Evolutionary conservation across 1,140 invertebrate genomes (phyloP).

Genomic region (Calliphora vicina): DNA sequence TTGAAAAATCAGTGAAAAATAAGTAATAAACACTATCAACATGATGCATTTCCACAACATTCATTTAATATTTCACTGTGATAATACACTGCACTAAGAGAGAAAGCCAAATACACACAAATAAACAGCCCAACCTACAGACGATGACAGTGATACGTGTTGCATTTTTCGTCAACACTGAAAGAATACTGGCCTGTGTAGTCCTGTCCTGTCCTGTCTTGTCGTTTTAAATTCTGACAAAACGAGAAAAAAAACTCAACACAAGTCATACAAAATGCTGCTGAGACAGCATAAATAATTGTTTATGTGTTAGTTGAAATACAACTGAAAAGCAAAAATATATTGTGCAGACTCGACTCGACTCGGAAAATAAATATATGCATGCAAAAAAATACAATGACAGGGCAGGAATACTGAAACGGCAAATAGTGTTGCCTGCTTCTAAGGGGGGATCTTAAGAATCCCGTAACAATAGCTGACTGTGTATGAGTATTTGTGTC

Average conservation of each 20-base stretch:
- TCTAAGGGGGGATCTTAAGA: background rate
- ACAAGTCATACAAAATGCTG: background rate
- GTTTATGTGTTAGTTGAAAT: constrained; percentile 10
- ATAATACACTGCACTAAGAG: too few relatives aligned
- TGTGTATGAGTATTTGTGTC: background rate
- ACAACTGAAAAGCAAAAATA: background rate
- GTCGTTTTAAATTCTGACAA: background rate
- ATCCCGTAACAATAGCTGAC: background rate
- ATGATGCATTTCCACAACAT: constrained; percentile 12
- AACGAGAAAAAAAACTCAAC: background rate
- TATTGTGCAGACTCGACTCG: too few relatives aligned
- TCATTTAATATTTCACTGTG: background rate
- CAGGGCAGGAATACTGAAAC: background rate
- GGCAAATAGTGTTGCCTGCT: background rate
- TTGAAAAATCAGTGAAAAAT: background rate
- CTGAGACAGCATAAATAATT: constrained; percentile 5
- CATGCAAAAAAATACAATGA: background rate
- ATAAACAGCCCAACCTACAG: background rate
- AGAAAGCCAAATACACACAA: background rate
- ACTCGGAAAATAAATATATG: background rate
- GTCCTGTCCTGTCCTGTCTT: background rate
- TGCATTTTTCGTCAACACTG: background rate
- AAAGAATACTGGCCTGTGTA: background rate
- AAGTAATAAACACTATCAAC: background rate
- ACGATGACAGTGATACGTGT: background rate